A percentile compares a stretch with the other conserved stretches of the same genome.
These are phyloP conservation scores for Notolabrus celidotus DNA, from an alignment of 2,797 vertebrate genomes.

Conservation along the genomic window DNA sequence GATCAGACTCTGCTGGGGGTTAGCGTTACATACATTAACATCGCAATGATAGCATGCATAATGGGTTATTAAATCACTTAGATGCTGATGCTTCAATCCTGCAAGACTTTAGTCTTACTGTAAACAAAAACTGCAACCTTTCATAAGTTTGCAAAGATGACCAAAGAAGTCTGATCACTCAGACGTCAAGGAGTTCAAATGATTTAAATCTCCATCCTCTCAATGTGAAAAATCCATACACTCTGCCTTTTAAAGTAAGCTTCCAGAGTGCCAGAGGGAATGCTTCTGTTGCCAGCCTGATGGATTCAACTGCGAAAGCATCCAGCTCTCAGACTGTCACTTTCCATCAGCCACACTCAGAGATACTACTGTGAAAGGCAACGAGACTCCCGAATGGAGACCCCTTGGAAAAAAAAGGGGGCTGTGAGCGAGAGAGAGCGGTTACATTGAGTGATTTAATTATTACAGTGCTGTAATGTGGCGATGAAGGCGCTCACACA, in stretches of 20 bases:
- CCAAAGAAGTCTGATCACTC: neutral
- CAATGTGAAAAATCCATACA: conserved; percentile 10
- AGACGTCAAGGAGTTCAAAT: neutral
- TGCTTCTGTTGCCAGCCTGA: conserved; percentile 41
- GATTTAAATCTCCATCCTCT: neutral
- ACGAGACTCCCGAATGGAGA: conserved; percentile 28
- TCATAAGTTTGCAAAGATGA: neutral
- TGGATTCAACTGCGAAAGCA: conserved; percentile 28
- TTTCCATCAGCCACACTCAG: conserved; percentile 32
- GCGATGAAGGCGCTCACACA: conserved; percentile 26
- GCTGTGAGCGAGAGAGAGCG: conserved; percentile 29
- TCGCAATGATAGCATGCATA: conserved; percentile 1
- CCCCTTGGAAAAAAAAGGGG: conserved; percentile 30
- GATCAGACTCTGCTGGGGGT: neutral
- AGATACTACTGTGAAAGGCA: conserved; percentile 31
- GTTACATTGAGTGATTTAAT: conserved; percentile 60
- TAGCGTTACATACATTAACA: conserved; percentile 4
- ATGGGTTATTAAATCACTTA: neutral
- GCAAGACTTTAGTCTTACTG: no score
- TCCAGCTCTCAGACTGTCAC: conserved; percentile 55
- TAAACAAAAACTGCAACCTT: neutral
- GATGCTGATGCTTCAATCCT: no score
- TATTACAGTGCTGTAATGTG: conserved; percentile 46
- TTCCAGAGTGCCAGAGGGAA: conserved; percentile 12
- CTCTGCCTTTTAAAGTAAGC: conserved; percentile 7